Evolutionary conservation across 2,888 invertebrate species (phyloP).

Genomic region (Caenorhabditis sp.): DNA sequence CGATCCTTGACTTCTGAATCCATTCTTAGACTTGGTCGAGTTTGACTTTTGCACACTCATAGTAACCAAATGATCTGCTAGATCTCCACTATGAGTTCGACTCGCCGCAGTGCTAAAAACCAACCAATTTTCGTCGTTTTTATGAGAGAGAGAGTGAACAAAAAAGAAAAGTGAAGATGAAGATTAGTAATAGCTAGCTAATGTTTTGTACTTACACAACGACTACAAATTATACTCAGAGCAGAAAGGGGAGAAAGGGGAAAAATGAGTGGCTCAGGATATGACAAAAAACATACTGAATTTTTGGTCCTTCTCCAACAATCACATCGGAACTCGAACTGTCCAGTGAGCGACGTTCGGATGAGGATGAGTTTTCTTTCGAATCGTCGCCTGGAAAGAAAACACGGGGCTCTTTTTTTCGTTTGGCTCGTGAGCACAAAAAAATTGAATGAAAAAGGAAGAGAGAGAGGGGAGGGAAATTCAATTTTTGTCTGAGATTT

Average conservation of each 20-base stretch:
- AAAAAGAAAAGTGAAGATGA: background rate
- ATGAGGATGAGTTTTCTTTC: constrained; percentile 21
- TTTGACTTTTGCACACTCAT: constrained; percentile 29
- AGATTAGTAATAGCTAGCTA: background rate
- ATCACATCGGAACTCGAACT: constrained; percentile 26
- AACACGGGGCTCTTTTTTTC: background rate
- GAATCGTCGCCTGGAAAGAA: constrained; percentile 19
- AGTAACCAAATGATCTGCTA: background rate
- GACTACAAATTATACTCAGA: background rate
- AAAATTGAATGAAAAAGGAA: background rate
- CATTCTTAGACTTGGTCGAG: constrained; percentile 32
- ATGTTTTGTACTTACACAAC: background rate
- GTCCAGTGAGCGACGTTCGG: constrained; percentile 22
- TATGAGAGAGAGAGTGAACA: background rate
- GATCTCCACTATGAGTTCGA: constrained; percentile 36
- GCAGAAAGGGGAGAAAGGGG: background rate
- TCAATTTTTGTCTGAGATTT: background rate
- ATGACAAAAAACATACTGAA: constrained; percentile 39
- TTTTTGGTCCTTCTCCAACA: constrained; percentile 28
- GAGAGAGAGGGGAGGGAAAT: background rate
- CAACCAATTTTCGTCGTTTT: no score
- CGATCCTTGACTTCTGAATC: constrained; percentile 10
- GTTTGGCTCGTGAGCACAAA: background rate
- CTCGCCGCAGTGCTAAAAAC: constrained; percentile 32
- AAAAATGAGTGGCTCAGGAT: no score